These are phyloP conservation scores for Athripsodes cinereus DNA, from an alignment of 2,888 invertebrate species.

Conservation along the genomic window DNA sequence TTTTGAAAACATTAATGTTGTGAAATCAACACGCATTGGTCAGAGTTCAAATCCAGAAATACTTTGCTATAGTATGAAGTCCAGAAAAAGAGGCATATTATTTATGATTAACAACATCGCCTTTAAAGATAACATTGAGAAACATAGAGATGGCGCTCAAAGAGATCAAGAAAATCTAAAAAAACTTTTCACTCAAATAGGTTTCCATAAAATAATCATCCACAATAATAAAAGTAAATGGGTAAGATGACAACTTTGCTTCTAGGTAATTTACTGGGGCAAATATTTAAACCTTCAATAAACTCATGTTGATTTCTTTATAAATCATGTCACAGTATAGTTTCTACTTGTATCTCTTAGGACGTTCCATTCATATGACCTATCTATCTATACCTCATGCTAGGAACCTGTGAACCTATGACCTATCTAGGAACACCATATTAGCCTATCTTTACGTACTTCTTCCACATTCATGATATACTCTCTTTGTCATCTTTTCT, in stretches of 20 bases:
- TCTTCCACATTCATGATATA: too few relatives aligned
- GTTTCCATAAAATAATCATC: constrained; percentile 43
- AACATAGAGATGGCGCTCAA: constrained; percentile 52
- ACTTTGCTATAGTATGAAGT: constrained; percentile 48
- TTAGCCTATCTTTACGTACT: too few relatives aligned
- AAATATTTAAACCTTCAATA: too few relatives aligned
- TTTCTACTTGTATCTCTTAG: too few relatives aligned
- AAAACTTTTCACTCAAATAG: constrained; percentile 54
- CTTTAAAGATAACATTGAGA: constrained; percentile 40
- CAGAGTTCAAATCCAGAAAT: constrained; percentile 27
- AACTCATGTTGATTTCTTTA: too few relatives aligned
- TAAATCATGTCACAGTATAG: too few relatives aligned
- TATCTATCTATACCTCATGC: too few relatives aligned
- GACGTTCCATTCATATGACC: too few relatives aligned
- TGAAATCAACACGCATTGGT: constrained; percentile 16
- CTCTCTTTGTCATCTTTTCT: too few relatives aligned
- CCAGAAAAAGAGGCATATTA: constrained; percentile 51
- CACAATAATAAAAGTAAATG: constrained; percentile 40
- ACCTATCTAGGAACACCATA: too few relatives aligned
- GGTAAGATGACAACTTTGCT: constrained; percentile 35
- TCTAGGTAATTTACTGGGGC: too few relatives aligned
- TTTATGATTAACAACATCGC: constrained; percentile 57
- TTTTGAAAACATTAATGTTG: constrained; percentile 17
- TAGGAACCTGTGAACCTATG: too few relatives aligned
- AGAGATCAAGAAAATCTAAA: constrained; percentile 53